A percentile compares a stretch with the other conserved stretches of the same genome.
These are phyloP conservation scores for Lindbergichthys nudifrons DNA, from an alignment of 2,797 vertebrate species.

Conservation along the genomic window DNA sequence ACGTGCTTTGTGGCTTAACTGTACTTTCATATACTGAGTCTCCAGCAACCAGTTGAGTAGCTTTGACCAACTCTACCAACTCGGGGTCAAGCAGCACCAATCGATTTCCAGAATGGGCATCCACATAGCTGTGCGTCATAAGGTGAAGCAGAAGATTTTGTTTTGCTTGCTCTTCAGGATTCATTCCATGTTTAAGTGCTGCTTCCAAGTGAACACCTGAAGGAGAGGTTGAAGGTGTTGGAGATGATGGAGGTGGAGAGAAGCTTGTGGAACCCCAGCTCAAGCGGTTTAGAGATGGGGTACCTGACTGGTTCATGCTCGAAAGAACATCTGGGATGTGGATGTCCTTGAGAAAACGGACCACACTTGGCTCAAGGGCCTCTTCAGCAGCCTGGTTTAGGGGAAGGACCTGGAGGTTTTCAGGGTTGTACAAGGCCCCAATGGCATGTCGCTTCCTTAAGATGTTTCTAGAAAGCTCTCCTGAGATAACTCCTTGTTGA, in stretches of 20 bases:
- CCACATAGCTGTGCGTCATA: conserved; percentile 92
- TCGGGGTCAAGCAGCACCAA: conserved; percentile 89
- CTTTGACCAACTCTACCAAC: conserved; percentile 75
- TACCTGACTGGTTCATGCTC: conserved; percentile 74
- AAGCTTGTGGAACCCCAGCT: conserved; percentile 73
- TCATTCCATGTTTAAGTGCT: conserved; percentile 46
- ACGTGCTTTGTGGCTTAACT: conserved; percentile 24
- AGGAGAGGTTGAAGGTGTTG: conserved; percentile 47
- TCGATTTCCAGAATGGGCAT: conserved; percentile 88
- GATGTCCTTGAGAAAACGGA: conserved; percentile 81
- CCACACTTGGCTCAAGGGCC: conserved; percentile 61
- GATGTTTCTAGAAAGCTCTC: conserved; percentile 84
- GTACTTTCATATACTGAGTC: conserved; percentile 10
- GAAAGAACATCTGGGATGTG: conserved; percentile 88
- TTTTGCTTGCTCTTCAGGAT: conserved; percentile 60
- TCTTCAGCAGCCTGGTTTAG: conserved; percentile 81
- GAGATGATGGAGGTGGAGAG: conserved; percentile 56
- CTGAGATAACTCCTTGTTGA: conserved; percentile 89
- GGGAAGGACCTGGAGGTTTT: conserved; percentile 86
- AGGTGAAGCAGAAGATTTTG: conserved; percentile 86
- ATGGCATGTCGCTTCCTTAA: conserved; percentile 86
- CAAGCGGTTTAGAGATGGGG: conserved; percentile 67
- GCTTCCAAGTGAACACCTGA: conserved; percentile 51
- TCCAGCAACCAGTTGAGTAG: conserved; percentile 30
- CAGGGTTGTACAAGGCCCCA: conserved; percentile 87